Evolutionary conservation across 2,888 invertebrate species (phyloP).

Genomic region (Cerastis rubricosa): DNA sequence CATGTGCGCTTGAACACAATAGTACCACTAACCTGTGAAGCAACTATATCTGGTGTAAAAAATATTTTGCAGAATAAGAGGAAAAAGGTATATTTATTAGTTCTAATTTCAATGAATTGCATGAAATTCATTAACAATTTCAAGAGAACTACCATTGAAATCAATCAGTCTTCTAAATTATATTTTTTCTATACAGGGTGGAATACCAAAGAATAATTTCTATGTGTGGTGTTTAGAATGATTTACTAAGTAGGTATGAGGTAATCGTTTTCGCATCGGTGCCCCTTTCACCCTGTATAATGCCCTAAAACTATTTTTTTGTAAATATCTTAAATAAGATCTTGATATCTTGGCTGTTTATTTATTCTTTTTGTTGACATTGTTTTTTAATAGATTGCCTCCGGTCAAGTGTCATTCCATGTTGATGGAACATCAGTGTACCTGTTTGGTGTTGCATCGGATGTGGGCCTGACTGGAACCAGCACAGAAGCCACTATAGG

Average conservation of each 20-base stretch:
- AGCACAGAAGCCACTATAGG: constrained; percentile 89
- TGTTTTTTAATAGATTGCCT: constrained; percentile 89
- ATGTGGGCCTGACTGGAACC: constrained; percentile 89
- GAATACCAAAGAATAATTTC: too few relatives aligned
- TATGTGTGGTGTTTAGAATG: too few relatives aligned
- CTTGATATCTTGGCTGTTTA: too few relatives aligned
- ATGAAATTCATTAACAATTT: background rate
- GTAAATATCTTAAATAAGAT: background rate
- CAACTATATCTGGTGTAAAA: constrained; percentile 90
- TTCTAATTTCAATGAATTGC: too few relatives aligned
- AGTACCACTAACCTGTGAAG: constrained; percentile 92
- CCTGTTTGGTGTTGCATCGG: constrained; percentile 91
- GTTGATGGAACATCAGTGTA: constrained; percentile 92
- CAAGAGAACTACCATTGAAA: background rate
- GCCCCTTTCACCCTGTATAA: too few relatives aligned
- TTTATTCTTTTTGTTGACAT: background rate
- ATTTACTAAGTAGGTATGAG: too few relatives aligned
- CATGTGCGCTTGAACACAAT: constrained; percentile 93
- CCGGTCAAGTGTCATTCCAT: constrained; percentile 94
- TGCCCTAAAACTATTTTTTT: background rate
- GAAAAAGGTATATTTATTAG: constrained; percentile 88
- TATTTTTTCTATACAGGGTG: background rate
- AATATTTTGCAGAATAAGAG: constrained; percentile 92
- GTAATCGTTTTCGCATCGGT: too few relatives aligned
- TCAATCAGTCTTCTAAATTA: background rate